Evolutionary conservation across 1,140 invertebrate species (phyloP).

Genomic region (Globodera rostochiensis): DNA sequence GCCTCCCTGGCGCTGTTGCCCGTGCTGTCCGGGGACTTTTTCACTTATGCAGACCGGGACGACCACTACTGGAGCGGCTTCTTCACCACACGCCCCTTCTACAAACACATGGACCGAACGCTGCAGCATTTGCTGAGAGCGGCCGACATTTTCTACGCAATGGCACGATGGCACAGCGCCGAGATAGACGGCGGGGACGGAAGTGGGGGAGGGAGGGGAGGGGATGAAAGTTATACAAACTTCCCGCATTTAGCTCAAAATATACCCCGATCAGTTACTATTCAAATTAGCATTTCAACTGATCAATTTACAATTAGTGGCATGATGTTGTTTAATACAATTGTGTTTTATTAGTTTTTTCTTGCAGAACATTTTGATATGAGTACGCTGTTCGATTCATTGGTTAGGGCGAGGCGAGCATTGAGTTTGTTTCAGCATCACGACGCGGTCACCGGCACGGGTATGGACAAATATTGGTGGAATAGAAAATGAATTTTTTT

Average conservation of each 20-base stretch:
- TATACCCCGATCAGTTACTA: too few species aligned
- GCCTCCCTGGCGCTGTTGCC: slow-evolving; percentile 71
- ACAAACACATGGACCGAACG: slow-evolving; percentile 89
- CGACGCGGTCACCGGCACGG: slow-evolving; percentile 92
- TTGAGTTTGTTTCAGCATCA: slow-evolving; percentile 94
- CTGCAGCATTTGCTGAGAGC: slow-evolving; percentile 76
- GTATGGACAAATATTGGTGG: neutral
- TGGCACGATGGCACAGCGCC: slow-evolving; percentile 70
- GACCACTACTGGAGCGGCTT: slow-evolving; percentile 98
- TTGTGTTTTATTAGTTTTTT: too few species aligned
- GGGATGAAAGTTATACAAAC: too few species aligned
- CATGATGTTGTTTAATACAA: too few species aligned
- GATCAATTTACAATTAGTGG: too few species aligned
- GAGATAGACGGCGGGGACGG: too few species aligned
- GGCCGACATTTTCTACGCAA: slow-evolving; percentile 80
- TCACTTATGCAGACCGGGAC: slow-evolving; percentile 93
- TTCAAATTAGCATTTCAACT: too few species aligned
- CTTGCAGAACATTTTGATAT: slow-evolving; percentile 28
- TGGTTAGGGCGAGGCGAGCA: slow-evolving; percentile 77
- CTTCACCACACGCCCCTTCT: slow-evolving; percentile 89
- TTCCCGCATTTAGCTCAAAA: too few species aligned
- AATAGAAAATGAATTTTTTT: too few species aligned
- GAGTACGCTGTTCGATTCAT: slow-evolving; percentile 61
- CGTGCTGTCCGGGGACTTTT: slow-evolving; percentile 89
- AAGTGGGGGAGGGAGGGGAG: neutral